A percentile compares a stretch with the other conserved stretches of the same genome.
Evolutionary conservation across 2,888 invertebrate species (phyloP).

Genomic region (Eretmocerus hayati): DNA sequence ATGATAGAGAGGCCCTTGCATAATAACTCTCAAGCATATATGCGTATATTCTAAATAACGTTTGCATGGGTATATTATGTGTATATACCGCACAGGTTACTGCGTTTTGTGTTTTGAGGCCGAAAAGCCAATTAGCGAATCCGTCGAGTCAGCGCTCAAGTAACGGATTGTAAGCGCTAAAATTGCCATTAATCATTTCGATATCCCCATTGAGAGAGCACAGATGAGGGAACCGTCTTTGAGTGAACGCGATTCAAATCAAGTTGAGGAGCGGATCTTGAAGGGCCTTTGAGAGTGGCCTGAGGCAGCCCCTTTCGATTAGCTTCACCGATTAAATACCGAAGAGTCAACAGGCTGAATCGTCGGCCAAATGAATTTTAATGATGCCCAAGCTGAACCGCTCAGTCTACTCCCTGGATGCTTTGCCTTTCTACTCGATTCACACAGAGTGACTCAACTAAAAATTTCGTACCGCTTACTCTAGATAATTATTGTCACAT

Average conservation of each 20-base stretch:
- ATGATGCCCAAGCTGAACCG: constrained; percentile 26
- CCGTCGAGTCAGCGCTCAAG: constrained; percentile 43
- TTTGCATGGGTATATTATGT: no score
- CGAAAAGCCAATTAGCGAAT: constrained; percentile 42
- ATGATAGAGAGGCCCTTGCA: no score
- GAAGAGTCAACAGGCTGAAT: constrained; percentile 29
- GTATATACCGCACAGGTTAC: no score
- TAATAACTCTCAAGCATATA: no score
- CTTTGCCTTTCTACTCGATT: not conserved
- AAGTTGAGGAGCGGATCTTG: no score
- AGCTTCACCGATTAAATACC: constrained; percentile 27
- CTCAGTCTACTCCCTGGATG: not conserved
- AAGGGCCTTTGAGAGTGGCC: not conserved
- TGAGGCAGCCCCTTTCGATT: constrained; percentile 24
- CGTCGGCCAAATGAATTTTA: constrained; percentile 43
- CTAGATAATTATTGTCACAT: no score
- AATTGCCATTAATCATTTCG: constrained; percentile 44
- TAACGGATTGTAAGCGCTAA: constrained; percentile 26
- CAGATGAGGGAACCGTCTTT: constrained; percentile 8
- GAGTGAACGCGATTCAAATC: constrained; percentile 7
- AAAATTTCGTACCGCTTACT: no score
- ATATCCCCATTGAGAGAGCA: constrained; percentile 17
- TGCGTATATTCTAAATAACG: no score
- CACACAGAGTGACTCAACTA: no score
- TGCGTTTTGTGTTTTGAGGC: no score